Conservation (phyloP, 2,113 vertebrate genomes). For the Chauna torquata region DNA sequence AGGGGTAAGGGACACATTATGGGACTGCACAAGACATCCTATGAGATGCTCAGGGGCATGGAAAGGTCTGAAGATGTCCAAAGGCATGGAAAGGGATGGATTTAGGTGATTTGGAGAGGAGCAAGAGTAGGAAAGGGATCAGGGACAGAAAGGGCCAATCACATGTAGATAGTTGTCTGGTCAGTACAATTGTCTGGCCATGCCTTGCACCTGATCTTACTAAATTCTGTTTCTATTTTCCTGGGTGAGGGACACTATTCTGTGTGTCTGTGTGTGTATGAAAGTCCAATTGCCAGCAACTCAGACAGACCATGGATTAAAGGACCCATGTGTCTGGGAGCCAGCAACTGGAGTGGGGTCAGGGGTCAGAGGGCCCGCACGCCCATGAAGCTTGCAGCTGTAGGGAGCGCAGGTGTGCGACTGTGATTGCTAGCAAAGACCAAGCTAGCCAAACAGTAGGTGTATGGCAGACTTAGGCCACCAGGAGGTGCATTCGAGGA, state of each 20-base stretch:
- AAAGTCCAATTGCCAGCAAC: neutral
- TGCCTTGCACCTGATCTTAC: neutral
- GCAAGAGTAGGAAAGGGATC: neutral
- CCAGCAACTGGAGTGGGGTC: neutral
- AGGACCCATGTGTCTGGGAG: neutral
- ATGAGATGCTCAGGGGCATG: neutral
- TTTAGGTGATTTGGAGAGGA: neutral
- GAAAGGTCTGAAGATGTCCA: no score
- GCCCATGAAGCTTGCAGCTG: neutral
- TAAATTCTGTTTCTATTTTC: neutral
- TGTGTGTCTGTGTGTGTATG: neutral
- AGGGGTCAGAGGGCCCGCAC: accelerated
- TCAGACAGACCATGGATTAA: neutral
- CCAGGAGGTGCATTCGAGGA: neutral
- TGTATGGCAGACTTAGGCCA: neutral
- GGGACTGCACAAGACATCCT: neutral
- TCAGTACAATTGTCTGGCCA: neutral
- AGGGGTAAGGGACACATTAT: neutral
- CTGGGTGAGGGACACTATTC: neutral
- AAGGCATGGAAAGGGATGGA: neutral
- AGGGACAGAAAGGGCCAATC: neutral
- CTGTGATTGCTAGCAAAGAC: neutral
- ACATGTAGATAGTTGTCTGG: neutral
- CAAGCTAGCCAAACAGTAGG: neutral
- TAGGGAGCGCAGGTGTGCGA: neutral